Evolutionary conservation across 2,797 vertebrate species (phyloP).

Genomic region (Chromobotia macracanthus): DNA sequence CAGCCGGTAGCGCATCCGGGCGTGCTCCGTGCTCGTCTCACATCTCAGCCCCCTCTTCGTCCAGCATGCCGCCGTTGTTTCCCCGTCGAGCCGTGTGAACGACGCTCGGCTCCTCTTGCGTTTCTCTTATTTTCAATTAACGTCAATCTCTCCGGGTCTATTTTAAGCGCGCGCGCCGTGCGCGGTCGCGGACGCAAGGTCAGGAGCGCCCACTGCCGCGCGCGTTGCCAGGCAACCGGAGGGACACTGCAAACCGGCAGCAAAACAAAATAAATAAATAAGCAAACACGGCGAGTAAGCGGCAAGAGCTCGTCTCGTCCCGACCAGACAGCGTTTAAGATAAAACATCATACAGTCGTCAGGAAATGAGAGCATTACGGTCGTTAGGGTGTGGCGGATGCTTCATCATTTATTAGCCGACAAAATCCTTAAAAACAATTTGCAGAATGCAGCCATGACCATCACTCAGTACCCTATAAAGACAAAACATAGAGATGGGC

Average conservation of each 20-base stretch:
- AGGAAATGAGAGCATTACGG: neutral
- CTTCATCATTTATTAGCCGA: slow-evolving; percentile 18
- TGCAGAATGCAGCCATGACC: slow-evolving; percentile 11
- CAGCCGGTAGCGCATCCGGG: slow-evolving; percentile 38
- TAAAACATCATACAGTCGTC: neutral
- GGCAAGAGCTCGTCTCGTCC: slow-evolving; percentile 11
- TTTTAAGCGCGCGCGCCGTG: slow-evolving; percentile 67
- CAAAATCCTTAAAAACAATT: neutral
- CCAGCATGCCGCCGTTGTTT: neutral
- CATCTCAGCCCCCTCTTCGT: slow-evolving; percentile 35
- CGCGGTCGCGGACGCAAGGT: slow-evolving; percentile 84
- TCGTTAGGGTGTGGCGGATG: slow-evolving; percentile 27
- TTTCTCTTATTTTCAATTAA: slow-evolving; percentile 59
- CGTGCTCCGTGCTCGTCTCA: slow-evolving; percentile 34
- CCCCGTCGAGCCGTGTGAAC: slow-evolving; percentile 22
- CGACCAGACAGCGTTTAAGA: slow-evolving; percentile 4
- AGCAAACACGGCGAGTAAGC: slow-evolving; percentile 24
- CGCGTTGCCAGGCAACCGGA: slow-evolving; percentile 80
- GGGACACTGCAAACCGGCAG: slow-evolving; percentile 67
- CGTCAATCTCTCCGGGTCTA: slow-evolving; percentile 68
- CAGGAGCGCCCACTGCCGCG: slow-evolving; percentile 81
- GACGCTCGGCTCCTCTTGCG: slow-evolving; percentile 62
- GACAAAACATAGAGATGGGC: neutral
- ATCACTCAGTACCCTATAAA: neutral
- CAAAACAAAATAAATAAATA: slow-evolving; percentile 35